Conservation (phyloP, 1,140 invertebrate genomes). For the Dendroctonus valens region DNA sequence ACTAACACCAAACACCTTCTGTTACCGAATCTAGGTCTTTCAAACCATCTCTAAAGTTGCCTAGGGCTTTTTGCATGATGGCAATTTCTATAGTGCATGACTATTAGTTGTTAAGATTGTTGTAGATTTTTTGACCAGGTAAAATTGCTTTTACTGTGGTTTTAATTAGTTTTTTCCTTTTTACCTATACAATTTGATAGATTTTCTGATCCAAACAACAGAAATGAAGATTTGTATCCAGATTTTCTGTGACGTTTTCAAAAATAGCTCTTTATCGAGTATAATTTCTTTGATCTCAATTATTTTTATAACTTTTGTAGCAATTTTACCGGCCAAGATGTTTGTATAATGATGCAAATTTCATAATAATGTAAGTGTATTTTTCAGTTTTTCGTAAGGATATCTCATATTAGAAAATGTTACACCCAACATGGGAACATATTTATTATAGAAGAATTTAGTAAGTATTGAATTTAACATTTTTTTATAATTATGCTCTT, state of each 20-base stretch:
- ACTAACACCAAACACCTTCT: constrained; percentile 39
- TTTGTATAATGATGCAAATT: not conserved
- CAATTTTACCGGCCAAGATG: not conserved
- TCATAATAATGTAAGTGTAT: constrained; percentile 7
- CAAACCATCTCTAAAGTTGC: constrained; percentile 56
- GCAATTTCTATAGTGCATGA: constrained; percentile 31
- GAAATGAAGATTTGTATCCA: no score
- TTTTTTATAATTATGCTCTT: constrained; percentile 7
- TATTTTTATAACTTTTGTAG: not conserved
- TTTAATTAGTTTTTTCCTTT: no score
- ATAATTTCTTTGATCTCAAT: not conserved
- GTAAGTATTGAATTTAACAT: constrained; percentile 66
- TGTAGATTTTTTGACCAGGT: no score
- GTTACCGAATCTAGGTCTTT: constrained; percentile 42
- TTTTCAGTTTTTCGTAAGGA: constrained; percentile 98
- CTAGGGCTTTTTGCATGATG: constrained; percentile 49
- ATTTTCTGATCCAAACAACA: no score
- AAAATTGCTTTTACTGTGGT: no score
- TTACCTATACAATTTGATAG: no score
- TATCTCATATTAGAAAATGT: constrained; percentile 99
- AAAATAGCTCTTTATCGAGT: no score
- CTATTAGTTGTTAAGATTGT: no score
- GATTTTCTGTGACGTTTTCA: no score
- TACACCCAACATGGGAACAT: constrained; percentile 98
- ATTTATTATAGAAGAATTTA: constrained; percentile 98